phyloP scores from a whole-genome alignment of 2,113 vertebrate species.

The Myodes glareolus region DNA sequence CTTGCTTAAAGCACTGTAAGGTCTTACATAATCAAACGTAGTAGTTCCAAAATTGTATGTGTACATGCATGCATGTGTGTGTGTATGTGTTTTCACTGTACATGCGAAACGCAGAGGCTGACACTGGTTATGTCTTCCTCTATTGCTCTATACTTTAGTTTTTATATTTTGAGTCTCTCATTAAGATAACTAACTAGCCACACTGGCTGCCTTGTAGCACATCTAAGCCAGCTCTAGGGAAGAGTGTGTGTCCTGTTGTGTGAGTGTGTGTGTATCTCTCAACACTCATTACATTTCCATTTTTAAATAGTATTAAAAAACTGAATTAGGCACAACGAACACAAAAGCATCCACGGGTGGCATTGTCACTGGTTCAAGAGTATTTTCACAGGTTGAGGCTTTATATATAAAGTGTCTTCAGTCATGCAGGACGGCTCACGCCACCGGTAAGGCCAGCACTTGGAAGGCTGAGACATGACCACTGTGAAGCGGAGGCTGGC shows the following conservation, averaged over 20 bases:
- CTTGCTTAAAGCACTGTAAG: neutral
- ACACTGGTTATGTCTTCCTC: neutral
- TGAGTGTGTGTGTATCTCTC: neutral
- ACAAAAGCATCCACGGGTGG: neutral
- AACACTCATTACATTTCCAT: constrained; percentile 65
- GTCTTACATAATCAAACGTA: neutral
- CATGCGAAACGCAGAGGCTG: neutral
- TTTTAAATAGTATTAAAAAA: constrained; percentile 50
- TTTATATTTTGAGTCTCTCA: neutral
- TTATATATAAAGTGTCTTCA: neutral
- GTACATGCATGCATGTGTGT: neutral
- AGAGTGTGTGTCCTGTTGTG: neutral
- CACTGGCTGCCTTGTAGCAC: neutral
- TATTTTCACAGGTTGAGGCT: constrained; percentile 1
- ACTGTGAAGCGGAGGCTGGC: neutral
- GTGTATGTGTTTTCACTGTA: neutral
- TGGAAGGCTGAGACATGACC: neutral
- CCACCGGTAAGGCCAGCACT: neutral
- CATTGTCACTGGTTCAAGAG: neutral
- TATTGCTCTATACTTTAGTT: neutral
- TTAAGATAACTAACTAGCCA: neutral
- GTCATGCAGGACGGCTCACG: neutral
- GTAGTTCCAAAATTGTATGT: neutral
- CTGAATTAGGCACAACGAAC: neutral
- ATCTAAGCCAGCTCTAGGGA: constrained; percentile 3